These are phyloP conservation scores for Carlito syrichta DNA, from an alignment of 2,113 vertebrate genomes.

Conservation along the genomic window DNA sequence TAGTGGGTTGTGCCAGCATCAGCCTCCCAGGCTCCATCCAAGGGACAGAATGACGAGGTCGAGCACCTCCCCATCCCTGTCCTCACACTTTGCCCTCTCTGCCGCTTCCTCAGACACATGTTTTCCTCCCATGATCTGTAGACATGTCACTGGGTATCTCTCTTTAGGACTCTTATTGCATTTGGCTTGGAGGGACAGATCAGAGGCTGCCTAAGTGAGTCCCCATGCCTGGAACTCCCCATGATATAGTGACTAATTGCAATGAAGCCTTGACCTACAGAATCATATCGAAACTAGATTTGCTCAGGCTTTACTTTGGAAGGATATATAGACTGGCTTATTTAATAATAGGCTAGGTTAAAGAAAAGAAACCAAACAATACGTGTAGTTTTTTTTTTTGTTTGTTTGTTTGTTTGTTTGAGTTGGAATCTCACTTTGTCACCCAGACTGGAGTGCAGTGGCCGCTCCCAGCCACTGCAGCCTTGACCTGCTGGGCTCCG, in stretches of 20 bases:
- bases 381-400: too few species aligned
- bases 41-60: fast-evolving
- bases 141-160: fast-evolving
- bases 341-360: too few species aligned
- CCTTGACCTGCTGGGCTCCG: too few species aligned
- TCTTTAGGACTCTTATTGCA: not conserved
- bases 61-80: not conserved
- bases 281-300: not conserved
- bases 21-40: not conserved
- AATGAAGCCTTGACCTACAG: not conserved
- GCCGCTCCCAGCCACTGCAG: too few species aligned
- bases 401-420: too few species aligned
- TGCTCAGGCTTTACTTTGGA: not conserved
- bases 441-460: too few species aligned
- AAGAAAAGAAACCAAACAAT: not conserved
- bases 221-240: not conserved
- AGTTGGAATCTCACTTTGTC: too few species aligned
- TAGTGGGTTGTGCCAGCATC: not conserved
- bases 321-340: not conserved
- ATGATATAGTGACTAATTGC: not conserved
- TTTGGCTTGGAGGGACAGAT: not conserved
- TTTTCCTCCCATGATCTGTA: not conserved
- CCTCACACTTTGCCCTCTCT: not conserved
- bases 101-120: not conserved
- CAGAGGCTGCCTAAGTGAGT: not conserved